A percentile compares a stretch with the other conserved stretches of the same genome.
phyloP scores from a whole-genome alignment of 1,140 invertebrate species.

The Kradibia gibbosae region DNA sequence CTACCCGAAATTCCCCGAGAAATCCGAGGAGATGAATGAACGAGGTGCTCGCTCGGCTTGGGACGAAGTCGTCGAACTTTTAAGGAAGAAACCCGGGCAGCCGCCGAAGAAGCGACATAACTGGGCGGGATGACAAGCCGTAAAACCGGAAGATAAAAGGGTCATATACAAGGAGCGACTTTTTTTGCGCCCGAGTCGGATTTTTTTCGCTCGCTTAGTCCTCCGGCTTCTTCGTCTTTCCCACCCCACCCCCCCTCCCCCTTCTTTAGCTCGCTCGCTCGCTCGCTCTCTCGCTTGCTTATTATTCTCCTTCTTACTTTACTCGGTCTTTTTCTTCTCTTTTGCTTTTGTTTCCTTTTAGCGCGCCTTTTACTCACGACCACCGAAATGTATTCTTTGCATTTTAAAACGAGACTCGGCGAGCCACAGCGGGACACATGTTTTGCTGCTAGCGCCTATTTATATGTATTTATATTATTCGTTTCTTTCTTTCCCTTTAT shows the following conservation, averaged over 20 bases:
- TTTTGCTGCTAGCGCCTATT: background rate
- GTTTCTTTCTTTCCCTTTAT: background rate
- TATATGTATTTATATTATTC: background rate
- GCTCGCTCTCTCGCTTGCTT: background rate
- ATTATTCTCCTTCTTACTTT: background rate
- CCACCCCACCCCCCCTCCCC: background rate
- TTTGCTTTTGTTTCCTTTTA: background rate
- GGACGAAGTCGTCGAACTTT: slow-evolving; percentile 47
- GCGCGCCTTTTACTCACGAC: background rate
- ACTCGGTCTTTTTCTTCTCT: background rate
- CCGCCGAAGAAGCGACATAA: background rate
- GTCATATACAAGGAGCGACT: slow-evolving; percentile 23
- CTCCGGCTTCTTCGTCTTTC: background rate
- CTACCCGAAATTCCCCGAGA: slow-evolving; percentile 16
- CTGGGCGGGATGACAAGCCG: slow-evolving; percentile 25
- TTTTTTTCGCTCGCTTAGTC: background rate
- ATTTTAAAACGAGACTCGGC: background rate
- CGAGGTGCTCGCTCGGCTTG: background rate
- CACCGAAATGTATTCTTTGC: background rate
- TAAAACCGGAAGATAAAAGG: slow-evolving; percentile 45
- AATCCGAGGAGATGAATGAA: slow-evolving; percentile 35
- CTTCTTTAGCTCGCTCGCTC: background rate
- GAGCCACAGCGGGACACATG: background rate
- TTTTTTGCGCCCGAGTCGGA: slow-evolving; percentile 14
- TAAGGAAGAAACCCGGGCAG: slow-evolving; percentile 27